Conservation (phyloP, 2,797 vertebrate genomes). For the Halcyon badia region DNA sequence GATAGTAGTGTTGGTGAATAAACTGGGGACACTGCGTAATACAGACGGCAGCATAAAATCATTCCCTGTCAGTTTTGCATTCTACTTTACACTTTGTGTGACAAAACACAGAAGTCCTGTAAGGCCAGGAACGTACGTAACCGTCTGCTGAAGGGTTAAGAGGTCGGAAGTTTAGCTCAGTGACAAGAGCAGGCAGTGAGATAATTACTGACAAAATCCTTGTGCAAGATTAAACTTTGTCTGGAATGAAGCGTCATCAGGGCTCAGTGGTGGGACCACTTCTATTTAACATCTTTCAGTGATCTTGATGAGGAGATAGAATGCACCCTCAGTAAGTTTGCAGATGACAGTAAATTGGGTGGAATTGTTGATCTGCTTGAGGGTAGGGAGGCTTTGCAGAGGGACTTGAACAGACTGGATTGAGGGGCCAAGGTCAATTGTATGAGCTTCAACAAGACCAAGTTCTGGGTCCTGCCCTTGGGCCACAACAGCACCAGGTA, state of each 20-base stretch:
- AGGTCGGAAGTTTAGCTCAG: neutral
- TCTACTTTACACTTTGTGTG: neutral
- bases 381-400: no score
- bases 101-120: neutral
- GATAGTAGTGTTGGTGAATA: neutral
- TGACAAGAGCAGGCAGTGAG: neutral
- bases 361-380: no score
- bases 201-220: neutral
- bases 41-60: neutral
- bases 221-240: neutral
- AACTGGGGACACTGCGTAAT: neutral
- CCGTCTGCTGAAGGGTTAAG: neutral
- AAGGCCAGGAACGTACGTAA: fast-evolving
- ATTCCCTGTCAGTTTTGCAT: neutral
- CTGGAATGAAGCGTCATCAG: neutral
- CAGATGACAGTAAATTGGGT: no score
- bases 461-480: no score
- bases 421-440: no score
- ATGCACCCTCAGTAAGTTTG: no score
- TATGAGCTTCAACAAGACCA: no score
- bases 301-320: no score
- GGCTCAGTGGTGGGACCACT: no score
- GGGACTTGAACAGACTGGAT: no score
- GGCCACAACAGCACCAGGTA: no score
- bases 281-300: no score